These are phyloP conservation scores for Yponomeuta malinellus DNA, from an alignment of 2,888 invertebrate species.

Conservation along the genomic window DNA sequence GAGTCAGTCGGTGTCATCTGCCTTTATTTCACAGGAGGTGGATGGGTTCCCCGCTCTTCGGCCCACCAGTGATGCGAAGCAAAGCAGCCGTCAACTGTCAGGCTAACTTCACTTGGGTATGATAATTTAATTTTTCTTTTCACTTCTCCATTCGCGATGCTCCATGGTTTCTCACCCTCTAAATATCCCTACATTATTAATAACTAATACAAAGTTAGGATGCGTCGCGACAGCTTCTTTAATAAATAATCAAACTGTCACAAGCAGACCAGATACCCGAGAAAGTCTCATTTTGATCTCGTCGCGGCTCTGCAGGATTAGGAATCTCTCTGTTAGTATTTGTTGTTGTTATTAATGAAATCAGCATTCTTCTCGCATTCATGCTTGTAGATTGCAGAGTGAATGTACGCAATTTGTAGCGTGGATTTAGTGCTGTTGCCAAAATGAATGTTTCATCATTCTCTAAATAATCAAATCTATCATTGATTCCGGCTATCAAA, in stretches of 20 bases:
- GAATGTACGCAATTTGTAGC: conserved; percentile 19
- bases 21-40: no score
- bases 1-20: no score
- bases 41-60: no score
- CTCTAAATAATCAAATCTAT: conserved; percentile 25
- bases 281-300: conserved; percentile 14
- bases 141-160: no score
- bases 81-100: no score
- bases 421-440: conserved; percentile 24
- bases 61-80: no score
- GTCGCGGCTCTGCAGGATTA: conserved; percentile 10
- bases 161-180: no score
- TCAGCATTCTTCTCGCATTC: conserved; percentile 16
- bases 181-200: no score
- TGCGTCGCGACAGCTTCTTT: no score
- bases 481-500: conserved; percentile 22
- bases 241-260: conserved; percentile 13
- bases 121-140: no score
- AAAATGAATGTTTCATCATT: conserved; percentile 23
- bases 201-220: no score
- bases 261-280: conserved; percentile 19
- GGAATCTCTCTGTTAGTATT: conserved; percentile 11
- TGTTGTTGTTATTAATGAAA: conserved; percentile 18
- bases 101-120: no score
- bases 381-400: conserved; percentile 19